A percentile compares a stretch with the other conserved stretches of the same genome.
phyloP scores from a whole-genome alignment of 2,888 invertebrate genomes.

The Seira musarum region DNA sequence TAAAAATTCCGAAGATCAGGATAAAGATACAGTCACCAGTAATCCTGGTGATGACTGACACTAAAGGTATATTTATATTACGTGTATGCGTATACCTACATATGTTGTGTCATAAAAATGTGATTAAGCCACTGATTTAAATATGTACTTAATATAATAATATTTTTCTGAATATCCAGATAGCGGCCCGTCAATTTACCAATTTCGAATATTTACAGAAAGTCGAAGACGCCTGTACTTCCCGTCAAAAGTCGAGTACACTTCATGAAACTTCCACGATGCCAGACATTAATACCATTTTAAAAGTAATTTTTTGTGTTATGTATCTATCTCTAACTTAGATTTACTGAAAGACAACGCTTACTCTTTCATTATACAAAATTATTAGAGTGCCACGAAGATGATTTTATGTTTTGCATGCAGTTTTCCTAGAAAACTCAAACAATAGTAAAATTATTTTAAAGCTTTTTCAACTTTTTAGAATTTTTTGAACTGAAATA shows the following conservation, averaged over 20 bases:
- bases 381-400: slow-evolving; percentile 45
- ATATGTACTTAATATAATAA: no score
- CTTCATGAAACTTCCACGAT: neutral
- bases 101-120: no score
- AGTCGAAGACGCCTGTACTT: neutral
- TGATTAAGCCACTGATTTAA: no score
- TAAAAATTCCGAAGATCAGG: slow-evolving; percentile 24
- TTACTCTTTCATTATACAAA: slow-evolving; percentile 38
- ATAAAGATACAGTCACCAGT: no score
- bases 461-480: slow-evolving; percentile 51
- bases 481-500: slow-evolving; percentile 43
- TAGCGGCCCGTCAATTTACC: no score
- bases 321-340: slow-evolving; percentile 21
- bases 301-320: slow-evolving; percentile 11
- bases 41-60: slow-evolving; percentile 44
- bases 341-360: slow-evolving; percentile 57
- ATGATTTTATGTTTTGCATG: slow-evolving; percentile 27
- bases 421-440: slow-evolving; percentile 20
- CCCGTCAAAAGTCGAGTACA: neutral
- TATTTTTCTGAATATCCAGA: no score
- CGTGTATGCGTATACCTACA: neutral
- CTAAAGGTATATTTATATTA: neutral
- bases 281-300: neutral
- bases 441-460: slow-evolving; percentile 11
- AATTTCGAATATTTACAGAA: neutral